Base-by-base conservation (phyloP, 2,888 invertebrate species). In the Altica lythri region DNA sequence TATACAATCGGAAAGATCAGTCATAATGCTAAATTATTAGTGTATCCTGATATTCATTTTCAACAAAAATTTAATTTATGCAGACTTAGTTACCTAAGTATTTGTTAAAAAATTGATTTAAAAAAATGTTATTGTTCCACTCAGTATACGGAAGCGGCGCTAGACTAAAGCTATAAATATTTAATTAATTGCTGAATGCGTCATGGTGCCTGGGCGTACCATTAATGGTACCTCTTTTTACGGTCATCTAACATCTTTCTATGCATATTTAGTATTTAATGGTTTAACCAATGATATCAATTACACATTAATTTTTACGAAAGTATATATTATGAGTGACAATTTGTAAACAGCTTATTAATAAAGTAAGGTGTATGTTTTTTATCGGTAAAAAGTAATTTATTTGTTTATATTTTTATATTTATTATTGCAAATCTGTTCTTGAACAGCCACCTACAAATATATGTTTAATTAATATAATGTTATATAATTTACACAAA, bases 151-250 rank as follows among this genome's bases (percentile, higher is more conserved):
- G 50, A 32, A 46, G 12, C 40, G 38, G 37, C 51, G 45, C 52
- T 38, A 30, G 49, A 57, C 65, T 62, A 62, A 61, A 66, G 63
- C 57, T 63, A 66, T 62, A 64, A 60, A 64, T 64, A 65, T 56
- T 64, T 63, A 61, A 68, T 67, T 67, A 68, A 67, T 68, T 66
- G 60, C 66, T 63, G 62, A 67, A 66, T 68, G 64, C 69, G 69
- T 69, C 69, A 69, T 55, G 57, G 55, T 66, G 65, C 64, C 49
- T 69, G 63, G 69, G 69, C 68, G 69, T 63, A 57, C 62, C 53
- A 59, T 59, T 67, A 64, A 63, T 64, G 63, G 65, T 60, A 65
- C 62, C 55, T 55, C 68, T 68, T 67, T 68, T 68, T 68, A 67
- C 61, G 68, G 63, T 52, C 64, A 64, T 66, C 63, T 61, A 59